These are phyloP conservation scores for Sardina pilchardus DNA, from an alignment of 2,113 vertebrate genomes.

Conservation along the genomic window DNA sequence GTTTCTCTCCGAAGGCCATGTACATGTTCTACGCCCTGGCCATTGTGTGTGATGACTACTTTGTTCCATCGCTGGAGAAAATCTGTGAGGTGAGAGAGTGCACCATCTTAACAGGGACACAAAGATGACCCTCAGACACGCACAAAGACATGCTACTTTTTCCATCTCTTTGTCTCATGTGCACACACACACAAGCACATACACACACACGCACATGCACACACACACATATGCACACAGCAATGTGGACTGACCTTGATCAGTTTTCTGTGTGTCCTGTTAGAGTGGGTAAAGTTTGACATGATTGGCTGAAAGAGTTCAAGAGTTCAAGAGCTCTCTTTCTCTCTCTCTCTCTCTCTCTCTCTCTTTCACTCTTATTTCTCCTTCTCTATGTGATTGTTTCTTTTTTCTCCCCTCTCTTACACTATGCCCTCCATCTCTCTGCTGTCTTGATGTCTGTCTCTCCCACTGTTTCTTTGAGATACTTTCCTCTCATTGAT, in stretches of 20 bases:
- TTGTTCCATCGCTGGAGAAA: conserved; percentile 95
- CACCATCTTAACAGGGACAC: not conserved
- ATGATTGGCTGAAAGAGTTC: not conserved
- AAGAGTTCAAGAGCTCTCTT: too few species aligned
- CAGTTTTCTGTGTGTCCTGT: not conserved
- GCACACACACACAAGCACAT: not conserved
- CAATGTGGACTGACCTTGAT: not conserved
- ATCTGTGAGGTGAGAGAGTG: conserved; percentile 84
- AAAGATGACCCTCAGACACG: not conserved
- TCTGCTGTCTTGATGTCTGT: not conserved
- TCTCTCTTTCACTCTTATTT: not conserved
- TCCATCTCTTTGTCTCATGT: too few species aligned
- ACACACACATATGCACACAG: not conserved
- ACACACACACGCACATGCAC: conserved; percentile 2
- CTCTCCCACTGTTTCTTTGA: not conserved
- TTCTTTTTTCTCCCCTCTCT: not conserved
- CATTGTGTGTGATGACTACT: conserved; percentile 96
- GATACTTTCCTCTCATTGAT: not conserved
- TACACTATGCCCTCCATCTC: not conserved
- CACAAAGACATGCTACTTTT: not conserved
- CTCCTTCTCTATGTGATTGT: not conserved
- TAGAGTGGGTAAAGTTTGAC: not conserved
- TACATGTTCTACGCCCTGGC: conserved; percentile 98
- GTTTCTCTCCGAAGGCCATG: conserved; percentile 78
- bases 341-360: not conserved